Evolutionary conservation across 2,888 invertebrate species (phyloP).

Genomic region (Drosophila putrida): DNA sequence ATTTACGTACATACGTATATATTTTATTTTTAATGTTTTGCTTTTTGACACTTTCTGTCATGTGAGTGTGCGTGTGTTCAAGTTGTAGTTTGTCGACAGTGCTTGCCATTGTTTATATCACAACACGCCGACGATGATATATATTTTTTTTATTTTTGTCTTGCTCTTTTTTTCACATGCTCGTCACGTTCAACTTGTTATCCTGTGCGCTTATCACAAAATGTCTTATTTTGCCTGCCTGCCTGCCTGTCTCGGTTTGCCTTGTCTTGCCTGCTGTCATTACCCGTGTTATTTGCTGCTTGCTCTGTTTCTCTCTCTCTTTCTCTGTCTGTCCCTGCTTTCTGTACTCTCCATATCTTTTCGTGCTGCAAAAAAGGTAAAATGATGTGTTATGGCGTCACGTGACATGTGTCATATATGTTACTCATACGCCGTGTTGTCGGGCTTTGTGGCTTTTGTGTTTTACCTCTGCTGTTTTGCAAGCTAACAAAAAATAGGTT

Average conservation of each 20-base stretch:
- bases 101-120: slow-evolving; percentile 66
- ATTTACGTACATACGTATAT: slow-evolving; percentile 14
- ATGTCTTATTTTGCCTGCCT: slow-evolving; percentile 67
- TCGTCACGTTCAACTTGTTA: slow-evolving; percentile 72
- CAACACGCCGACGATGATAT: slow-evolving; percentile 48
- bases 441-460: slow-evolving; percentile 24
- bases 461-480: slow-evolving; percentile 15
- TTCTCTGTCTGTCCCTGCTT: background rate
- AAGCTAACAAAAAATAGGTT: slow-evolving; percentile 7
- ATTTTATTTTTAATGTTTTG: slow-evolving; percentile 60
- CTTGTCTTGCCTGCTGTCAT: slow-evolving; percentile 51
- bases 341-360: background rate
- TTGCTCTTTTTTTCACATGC: slow-evolving; percentile 48
- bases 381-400: slow-evolving; percentile 69
- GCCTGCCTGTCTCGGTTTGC: slow-evolving; percentile 20
- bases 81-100: slow-evolving; percentile 50
- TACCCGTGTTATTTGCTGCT: slow-evolving; percentile 52
- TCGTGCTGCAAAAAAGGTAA: slow-evolving; percentile 41
- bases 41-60: slow-evolving; percentile 66
- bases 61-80: slow-evolving; percentile 20
- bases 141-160: background rate
- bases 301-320: background rate
- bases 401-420: slow-evolving; percentile 70
- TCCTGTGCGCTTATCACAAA: slow-evolving; percentile 69
- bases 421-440: slow-evolving; percentile 56